These are phyloP conservation scores for Drosophila barbarae DNA, from an alignment of 2,888 invertebrate genomes.

Conservation along the genomic window DNA sequence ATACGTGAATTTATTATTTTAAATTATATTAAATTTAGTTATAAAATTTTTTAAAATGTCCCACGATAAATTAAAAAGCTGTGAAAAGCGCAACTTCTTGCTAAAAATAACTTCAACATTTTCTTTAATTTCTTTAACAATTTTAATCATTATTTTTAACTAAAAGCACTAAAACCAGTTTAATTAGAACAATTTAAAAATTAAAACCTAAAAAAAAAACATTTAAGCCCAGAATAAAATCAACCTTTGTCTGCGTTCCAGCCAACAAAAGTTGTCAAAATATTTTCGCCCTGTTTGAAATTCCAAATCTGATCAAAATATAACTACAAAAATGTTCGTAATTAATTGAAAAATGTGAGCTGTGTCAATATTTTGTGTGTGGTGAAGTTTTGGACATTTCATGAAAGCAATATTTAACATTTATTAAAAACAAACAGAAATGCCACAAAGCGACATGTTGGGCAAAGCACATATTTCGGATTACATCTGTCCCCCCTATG, in stretches of 20 bases:
- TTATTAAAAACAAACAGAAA: conserved; percentile 13
- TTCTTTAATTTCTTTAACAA: too few species aligned
- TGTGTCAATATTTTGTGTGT: conserved; percentile 1
- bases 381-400: conserved; percentile 1
- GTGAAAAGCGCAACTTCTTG: too few species aligned
- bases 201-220: too few species aligned
- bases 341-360: conserved; percentile 9
- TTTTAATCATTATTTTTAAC: too few species aligned
- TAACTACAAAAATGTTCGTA: background rate
- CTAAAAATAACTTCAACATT: too few species aligned
- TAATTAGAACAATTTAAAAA: too few species aligned
- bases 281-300: background rate
- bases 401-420: conserved; percentile 9
- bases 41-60: background rate
- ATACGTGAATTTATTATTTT: background rate
- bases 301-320: conserved; percentile 1
- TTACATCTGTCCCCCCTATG: conserved; percentile 7
- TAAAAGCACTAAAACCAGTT: too few species aligned
- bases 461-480: conserved; percentile 8
- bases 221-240: too few species aligned
- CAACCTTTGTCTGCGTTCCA: background rate
- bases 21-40: background rate
- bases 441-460: conserved; percentile 7
- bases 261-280: background rate
- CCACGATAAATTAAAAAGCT: too few species aligned